Evolutionary conservation across 2,888 invertebrate genomes (phyloP), one percentile per base, ranked within the genome.

Genomic region (Amphimallon solstitiale): DNA sequence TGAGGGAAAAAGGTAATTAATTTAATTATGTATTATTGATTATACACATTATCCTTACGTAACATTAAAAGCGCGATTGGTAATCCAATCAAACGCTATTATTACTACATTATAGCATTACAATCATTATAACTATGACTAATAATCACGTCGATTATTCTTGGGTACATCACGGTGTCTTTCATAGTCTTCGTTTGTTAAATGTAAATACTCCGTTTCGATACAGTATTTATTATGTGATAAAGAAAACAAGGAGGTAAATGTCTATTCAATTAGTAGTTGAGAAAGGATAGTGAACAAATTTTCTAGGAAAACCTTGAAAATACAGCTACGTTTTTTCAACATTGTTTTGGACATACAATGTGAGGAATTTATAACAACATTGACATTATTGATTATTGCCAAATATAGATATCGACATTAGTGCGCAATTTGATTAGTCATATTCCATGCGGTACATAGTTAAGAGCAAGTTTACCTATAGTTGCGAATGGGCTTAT

Each of bases 1-100:
- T 89, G 3, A 84, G 83, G 71, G 86, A 88, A 76, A 85, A 81
- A 81, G 81, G 89, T 89, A 75, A 83, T 83, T 82, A 17, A 10
- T 1, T 14, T 51, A 15, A n/a, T n/a, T n/a, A n/a, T n/a, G n/a
- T n/a, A n/a, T n/a, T n/a, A n/a, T n/a, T n/a, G n/a, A n/a, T 19
- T 17, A 10, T 43, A 43, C 43, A 45, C 19, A 45, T 19, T 15
- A 45, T 45, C 15, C 10, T 15, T 43, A 15, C 14, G 43, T 43
- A 7, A 15, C 2, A 45, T 19, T 45, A 45, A 29, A 29, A 29
- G 5, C 1, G 1, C 29, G 1, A 9, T 29, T 29, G 9, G 9
- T 5, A 29, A 29, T 29, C 29, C 5, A 29, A 29, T 29, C 29
- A 29, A 3, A 1, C 29, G 5, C 9, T 9, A 5, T 29, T 29